Base-by-base conservation (phyloP, 2,797 vertebrate species). In the Apogon hyalosoma region DNA sequence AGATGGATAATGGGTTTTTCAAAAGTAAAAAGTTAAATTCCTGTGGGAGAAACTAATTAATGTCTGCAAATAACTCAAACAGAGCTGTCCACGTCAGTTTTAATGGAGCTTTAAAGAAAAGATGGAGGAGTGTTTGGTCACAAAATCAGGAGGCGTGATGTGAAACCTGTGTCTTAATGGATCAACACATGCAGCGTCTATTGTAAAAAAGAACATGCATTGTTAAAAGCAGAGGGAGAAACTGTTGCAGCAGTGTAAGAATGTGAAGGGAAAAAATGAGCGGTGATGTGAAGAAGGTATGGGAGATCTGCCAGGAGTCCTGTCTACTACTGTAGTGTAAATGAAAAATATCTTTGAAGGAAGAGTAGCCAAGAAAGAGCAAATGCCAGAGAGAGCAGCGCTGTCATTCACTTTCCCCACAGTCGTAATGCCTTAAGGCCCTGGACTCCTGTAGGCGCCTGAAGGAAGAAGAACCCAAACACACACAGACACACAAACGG, bases 321-420 rank as follows among this genome's bases (percentile, higher is more conserved):
- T 63, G 63, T 55, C 38, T 51, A 73, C 71, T 73, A 63, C 69
- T 73, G 38, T 50, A 56, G 60, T 56, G 59, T 63, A 48, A 83
- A 82, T 82, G 63, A 85, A 61, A 60, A 79, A 81, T 60, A 51
- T 40, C 57, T 72, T 75, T 64, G 73, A 71, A 70, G 46, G 33
- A 31, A 62, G 45, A 67, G 54, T 18, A 70, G 57, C 77, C 76
- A 73, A 46, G 51, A 58, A 52, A 54, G 13, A 52, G 48, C 11
- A 54, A 65, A 74, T 79, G 46, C 58, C 57, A 61, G 49, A 38
- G 55, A 59, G 61, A 69, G 50, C 67, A 55, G 42, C 47, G 28
- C 40, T 57, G 79, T 63, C 70, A 56, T 42, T 68, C 51, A 42
- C 39, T 65, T 60, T 61, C 57, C 48, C 36, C 5, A 19, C 63